Percentiles rank a stretch among this genome's conserved stretches.
Evolutionary conservation across 2,888 invertebrate species (phyloP).

Genomic region (Mechanitis messenoides): DNA sequence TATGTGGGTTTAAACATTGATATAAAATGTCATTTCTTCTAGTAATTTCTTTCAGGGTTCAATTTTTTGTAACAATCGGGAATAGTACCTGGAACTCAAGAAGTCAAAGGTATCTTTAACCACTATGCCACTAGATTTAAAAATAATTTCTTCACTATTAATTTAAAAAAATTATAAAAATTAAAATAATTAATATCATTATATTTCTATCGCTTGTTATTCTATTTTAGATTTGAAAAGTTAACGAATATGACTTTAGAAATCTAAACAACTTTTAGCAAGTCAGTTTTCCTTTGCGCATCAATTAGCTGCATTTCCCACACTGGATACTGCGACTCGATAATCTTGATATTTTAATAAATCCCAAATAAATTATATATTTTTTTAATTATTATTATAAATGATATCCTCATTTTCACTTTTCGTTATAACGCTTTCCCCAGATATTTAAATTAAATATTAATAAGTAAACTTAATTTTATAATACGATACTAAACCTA

Average conservation of each 20-base stretch:
- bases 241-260: slow-evolving; percentile 16
- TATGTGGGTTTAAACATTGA: no score
- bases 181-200: no score
- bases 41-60: no score
- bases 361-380: neutral
- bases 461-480: slow-evolving; percentile 7
- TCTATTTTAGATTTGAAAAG: slow-evolving; percentile 1
- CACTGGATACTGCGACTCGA: slow-evolving; percentile 2
- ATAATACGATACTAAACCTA: slow-evolving; percentile 1
- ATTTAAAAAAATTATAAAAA: no score
- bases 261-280: slow-evolving; percentile 17
- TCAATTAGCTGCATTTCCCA: slow-evolving; percentile 17
- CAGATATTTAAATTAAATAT: slow-evolving; percentile 12
- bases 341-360: slow-evolving; percentile 11
- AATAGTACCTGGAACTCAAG: no score
- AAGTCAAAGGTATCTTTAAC: no score
- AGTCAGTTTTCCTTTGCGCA: slow-evolving; percentile 7
- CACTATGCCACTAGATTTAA: no score
- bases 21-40: no score
- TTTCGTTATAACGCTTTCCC: slow-evolving; percentile 17
- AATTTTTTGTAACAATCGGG: no score
- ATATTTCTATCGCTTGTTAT: neutral
- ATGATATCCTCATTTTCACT: slow-evolving; percentile 8
- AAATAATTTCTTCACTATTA: no score
- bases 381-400: slow-evolving; percentile 10